phyloP scores from a whole-genome alignment of 2,113 vertebrate species.

The Scatophagus argus region DNA sequence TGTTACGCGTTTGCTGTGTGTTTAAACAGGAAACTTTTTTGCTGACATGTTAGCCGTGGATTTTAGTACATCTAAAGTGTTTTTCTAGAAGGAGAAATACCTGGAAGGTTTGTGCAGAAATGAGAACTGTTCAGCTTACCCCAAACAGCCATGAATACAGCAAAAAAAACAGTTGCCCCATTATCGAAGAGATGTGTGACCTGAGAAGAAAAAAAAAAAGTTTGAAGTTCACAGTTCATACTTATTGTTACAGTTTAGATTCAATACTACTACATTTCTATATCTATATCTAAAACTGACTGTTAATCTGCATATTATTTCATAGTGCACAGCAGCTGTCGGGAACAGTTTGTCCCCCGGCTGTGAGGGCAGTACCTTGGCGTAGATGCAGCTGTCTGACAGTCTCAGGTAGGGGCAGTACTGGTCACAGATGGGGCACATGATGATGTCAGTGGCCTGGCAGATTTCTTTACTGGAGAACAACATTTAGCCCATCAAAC shows the following conservation, averaged over 20 bases:
- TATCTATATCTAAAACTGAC: too few species aligned
- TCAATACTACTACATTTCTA: too few species aligned
- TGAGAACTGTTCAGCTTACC: slow-evolving; percentile 85
- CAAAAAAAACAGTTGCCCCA: slow-evolving; percentile 96
- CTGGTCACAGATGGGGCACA: slow-evolving; percentile 98
- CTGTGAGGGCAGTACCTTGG: slow-evolving; percentile 71
- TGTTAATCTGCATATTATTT: neutral
- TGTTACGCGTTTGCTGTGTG: neutral
- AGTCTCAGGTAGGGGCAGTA: slow-evolving; percentile 96
- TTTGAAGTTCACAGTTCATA: neutral
- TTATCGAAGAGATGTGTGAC: slow-evolving; percentile 98
- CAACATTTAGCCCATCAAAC: slow-evolving; percentile 22
- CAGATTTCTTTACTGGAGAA: slow-evolving; percentile 97
- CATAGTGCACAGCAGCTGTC: neutral
- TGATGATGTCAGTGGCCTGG: slow-evolving; percentile 92
- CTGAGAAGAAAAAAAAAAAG: slow-evolving; percentile 71
- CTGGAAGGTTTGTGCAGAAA: neutral
- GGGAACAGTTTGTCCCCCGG: neutral
- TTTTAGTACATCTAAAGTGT: neutral
- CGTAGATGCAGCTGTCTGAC: slow-evolving; percentile 94
- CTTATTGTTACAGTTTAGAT: neutral
- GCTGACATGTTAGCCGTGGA: neutral
- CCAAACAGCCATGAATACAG: slow-evolving; percentile 99
- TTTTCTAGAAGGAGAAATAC: neutral
- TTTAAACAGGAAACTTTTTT: neutral